phyloP scores from a whole-genome alignment of 2,797 vertebrate genomes.

The Poecilia velifera region DNA sequence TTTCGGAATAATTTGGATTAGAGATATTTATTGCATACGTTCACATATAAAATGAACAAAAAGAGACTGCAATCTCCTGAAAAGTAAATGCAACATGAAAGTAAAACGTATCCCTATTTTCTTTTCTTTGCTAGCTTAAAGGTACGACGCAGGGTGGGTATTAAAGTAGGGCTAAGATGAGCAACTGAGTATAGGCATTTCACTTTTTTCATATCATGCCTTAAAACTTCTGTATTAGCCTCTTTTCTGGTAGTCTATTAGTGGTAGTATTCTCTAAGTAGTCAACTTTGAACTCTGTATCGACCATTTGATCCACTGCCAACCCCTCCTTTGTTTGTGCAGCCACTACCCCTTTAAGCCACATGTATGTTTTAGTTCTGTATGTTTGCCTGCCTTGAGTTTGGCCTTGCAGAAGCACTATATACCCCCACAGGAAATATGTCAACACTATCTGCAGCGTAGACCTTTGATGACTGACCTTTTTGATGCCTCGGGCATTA shows the following conservation, averaged over 20 bases:
- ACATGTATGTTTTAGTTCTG: not conserved
- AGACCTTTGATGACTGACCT: conserved; percentile 13
- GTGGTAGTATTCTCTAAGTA: conserved; percentile 9
- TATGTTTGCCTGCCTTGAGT: conserved; percentile 4
- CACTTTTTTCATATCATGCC: not conserved
- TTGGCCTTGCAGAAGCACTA: conserved; percentile 19
- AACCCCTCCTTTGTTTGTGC: not conserved
- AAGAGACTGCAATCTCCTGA: not conserved
- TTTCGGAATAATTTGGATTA: not conserved
- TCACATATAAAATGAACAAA: not conserved
- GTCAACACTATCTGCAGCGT: conserved; percentile 34
- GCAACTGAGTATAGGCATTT: not conserved
- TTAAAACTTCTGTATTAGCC: not conserved
- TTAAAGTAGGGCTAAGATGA: not conserved
- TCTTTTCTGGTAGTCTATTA: not conserved
- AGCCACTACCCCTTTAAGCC: not conserved
- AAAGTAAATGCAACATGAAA: not conserved
- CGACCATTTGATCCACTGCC: conserved; percentile 23
- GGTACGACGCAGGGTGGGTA: not conserved
- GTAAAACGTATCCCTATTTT: not conserved
- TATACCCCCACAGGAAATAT: conserved; percentile 27
- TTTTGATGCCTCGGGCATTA: conserved; percentile 26
- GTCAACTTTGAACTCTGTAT: conserved; percentile 42
- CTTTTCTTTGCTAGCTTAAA: not conserved
- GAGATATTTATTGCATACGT: not conserved